Base-by-base conservation (phyloP, 1,140 invertebrate species). In the Ips typographus region DNA sequence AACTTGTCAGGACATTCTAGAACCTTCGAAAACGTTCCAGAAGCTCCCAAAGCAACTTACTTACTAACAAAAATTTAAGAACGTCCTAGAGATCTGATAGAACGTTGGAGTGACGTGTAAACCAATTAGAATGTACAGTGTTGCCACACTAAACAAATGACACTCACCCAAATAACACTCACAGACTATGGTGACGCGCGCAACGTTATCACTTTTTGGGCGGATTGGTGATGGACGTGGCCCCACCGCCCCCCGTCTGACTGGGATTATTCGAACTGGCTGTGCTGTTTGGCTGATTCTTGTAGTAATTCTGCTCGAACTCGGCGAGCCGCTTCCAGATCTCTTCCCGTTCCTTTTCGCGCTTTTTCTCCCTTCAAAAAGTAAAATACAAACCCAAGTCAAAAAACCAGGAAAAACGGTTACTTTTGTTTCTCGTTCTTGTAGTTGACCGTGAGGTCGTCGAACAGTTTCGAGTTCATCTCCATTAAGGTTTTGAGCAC, bases 401-500 rank as follows among this genome's bases (percentile, higher is more conserved):
- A 22, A 22, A 22, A 22, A 22, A 22, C 22, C 40, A 40, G 42
- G 0, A 41, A 59, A 56, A 56, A 56, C 6, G 1, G 37, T 88
- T 86, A 98, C 95, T 95, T 97, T 89, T 98, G 95, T 83, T 94
- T 85, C 83, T 98, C 96, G 75, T 94, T 92, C 85, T 98, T 98
- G 84, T 98, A 98, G 82, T 94, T 96, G 79, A 96, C 93, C 76
- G 96, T 98, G 79, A 98, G 91, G 83, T 98, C 95, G 84, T 99
- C 96, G 83, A 99, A 99, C 44, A 99, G 87, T 83, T 97, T 98
- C 77, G 95, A 96, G 86, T 99, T 98, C 94, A 99, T 98, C 84
- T 99, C 97, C 97, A 99, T 99, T 83, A 99, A 99, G 70, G 98
- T 92, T 84, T 99, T 99, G 77, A 99, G 88, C 78, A 98, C 97